Conservation (phyloP, 2,113 vertebrate genomes). For the Ameiurus melas region DNA sequence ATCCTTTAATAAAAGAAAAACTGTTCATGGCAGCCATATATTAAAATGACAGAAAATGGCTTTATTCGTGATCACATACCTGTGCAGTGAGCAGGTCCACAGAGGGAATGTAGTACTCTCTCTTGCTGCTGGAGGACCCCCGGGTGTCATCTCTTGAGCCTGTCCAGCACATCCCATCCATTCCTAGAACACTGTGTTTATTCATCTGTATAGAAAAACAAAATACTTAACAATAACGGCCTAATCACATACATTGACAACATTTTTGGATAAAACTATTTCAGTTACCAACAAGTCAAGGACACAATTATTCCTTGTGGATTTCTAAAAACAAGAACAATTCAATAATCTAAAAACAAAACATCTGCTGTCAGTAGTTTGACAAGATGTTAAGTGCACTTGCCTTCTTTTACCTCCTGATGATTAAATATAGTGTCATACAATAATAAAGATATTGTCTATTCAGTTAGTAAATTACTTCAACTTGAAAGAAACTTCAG, state of each 20-base stretch:
- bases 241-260: not conserved
- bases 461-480: not conserved
- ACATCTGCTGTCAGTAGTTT: not conserved
- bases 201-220: slow-evolving; percentile 60
- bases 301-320: not conserved
- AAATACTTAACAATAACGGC: not conserved
- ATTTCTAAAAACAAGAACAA: not conserved
- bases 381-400: not conserved
- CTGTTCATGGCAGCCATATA: not conserved
- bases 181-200: slow-evolving; percentile 54
- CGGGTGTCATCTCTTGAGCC: slow-evolving; percentile 41
- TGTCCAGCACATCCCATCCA: slow-evolving; percentile 49
- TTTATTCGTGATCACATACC: slow-evolving; percentile 67
- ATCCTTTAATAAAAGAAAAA: slow-evolving; percentile 73
- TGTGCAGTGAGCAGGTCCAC: slow-evolving; percentile 95
- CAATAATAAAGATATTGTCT: not conserved
- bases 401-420: not conserved
- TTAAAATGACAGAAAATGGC: not conserved
- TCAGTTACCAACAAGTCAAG: not conserved
- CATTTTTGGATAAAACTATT: not conserved
- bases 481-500: not conserved
- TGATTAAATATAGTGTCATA: not conserved
- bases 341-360: not conserved
- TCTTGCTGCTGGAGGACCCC: slow-evolving; percentile 67
- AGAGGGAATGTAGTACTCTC: slow-evolving; percentile 89